Base-by-base conservation (phyloP, 2,888 invertebrate species). In the Spilosoma lubricipeda region DNA sequence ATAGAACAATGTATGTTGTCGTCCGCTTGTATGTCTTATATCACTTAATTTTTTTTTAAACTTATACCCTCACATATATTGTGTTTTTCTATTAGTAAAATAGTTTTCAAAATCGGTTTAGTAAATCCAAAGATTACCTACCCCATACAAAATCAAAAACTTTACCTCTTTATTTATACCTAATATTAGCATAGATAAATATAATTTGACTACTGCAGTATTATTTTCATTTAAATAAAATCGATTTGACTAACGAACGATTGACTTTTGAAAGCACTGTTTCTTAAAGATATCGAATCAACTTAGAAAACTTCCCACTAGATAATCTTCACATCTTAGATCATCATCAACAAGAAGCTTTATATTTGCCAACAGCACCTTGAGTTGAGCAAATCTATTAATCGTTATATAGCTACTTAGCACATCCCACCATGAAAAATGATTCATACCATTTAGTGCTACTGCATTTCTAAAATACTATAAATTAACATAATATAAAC, bases 391-490 rank as follows among this genome's bases (percentile, higher is more conserved):
- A 52, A 56, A 67, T 20, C 56, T 67, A 67, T 72, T 67, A 72
- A 67, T 67, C 30, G 67, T 33, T 33, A 42, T 18, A 39, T 59
- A 42, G 72, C 56, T 67, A 42, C 67, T 36, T 30, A 56, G 23
- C 39, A 56, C 59, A 27, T 59, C 59, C 59, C 59, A 59, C 59
- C 13, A 59, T 15, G 18, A 20, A n/a, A 42, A n/a, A 42, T 70
- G 70, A 67, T 72, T 73, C 64, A 68, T 36, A 59, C 33, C 56
- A 52, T 73, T 70, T 59, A 59, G 4, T 3, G 27, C 59, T n/a
- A 59, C n/a, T 27, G 27, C 27, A 27, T 59, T 59, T 27, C 27
- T 1, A 15, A 59, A 59, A 59, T 59, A 15, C 4, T 15, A 59
- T 15, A 30, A 18, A 7, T 15, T 30, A 59, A 27, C n/a, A 59